Base-by-base conservation (phyloP, 2,888 invertebrate genomes). In the Rhogogaster chlorosoma region DNA sequence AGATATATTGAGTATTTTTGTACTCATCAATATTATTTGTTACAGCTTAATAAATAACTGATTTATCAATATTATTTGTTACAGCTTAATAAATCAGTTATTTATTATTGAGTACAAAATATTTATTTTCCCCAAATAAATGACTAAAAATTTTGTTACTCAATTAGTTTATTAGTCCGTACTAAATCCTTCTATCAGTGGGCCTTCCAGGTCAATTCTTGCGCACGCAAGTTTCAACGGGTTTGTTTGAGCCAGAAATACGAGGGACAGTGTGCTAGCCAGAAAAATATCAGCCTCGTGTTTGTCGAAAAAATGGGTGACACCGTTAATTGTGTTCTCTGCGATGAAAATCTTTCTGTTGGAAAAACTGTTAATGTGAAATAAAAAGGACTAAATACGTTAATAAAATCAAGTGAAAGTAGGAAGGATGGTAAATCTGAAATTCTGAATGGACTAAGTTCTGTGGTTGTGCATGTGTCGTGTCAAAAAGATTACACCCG, bases 391-490 rank as follows among this genome's bases (percentile, higher is more conserved):
- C 70, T 70, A 9, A 70, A 70, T 70, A 36, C 36, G 2, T 15
- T 70, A 70, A 18, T 70, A 67, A 29, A 67, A 67, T 67, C 67
- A 26, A 67, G 67, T 67, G 67, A 67, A 67, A 67, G 15, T 29
- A 70, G 70, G 70, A 70, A 70, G 36, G 70, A 70, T 4, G 36
- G 70, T 70, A 70, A 70, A 70, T 70, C 70, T 15, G 36, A 70
- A 36, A 70, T 18, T 6, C 18, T 70, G 0, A 70, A 18, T 2
- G 36, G 70, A 15, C 36, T 70, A n/a, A 70, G 36, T 70, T 70
- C 70, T 18, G 36, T 70, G 36, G 18, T 32, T 70, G 26, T 70
- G 18, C 70, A 70, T 36, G 70, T 70, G 70, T 70, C 70, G 18
- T 70, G 70, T 18, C 36, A 36, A 36, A 70, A 70, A 70, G 36